Percentiles rank a stretch among this genome's conserved stretches.
These are phyloP conservation scores for Dolichomitus sp. DNA, from an alignment of 2,888 invertebrate genomes.

Conservation along the genomic window DNA sequence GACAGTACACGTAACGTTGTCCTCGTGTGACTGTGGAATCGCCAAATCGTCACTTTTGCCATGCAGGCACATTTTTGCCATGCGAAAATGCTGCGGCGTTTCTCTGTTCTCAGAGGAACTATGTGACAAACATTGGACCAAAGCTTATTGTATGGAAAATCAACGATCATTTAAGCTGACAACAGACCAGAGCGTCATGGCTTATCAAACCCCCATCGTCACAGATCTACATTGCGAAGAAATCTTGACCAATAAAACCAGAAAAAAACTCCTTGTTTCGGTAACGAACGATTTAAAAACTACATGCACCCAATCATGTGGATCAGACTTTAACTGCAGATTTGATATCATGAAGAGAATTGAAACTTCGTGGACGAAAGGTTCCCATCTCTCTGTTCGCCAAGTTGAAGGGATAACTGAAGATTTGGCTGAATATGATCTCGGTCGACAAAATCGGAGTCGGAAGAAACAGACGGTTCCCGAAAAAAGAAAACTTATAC, in stretches of 20 bases:
- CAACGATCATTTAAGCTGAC: background rate
- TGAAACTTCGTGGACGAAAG: background rate
- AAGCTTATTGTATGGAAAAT: slow-evolving; percentile 10
- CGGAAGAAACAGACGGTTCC: background rate
- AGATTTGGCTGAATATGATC: background rate
- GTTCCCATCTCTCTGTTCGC: background rate
- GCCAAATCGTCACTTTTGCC: background rate
- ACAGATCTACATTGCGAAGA: background rate
- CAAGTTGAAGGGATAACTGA: slow-evolving; percentile 4
- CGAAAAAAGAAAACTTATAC: slow-evolving; percentile 10
- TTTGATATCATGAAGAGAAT: background rate
- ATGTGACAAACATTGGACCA: background rate
- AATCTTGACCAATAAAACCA: background rate
- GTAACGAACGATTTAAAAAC: background rate
- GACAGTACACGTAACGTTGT: background rate
- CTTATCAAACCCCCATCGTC: background rate
- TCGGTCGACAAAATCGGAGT: background rate
- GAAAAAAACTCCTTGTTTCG: slow-evolving; percentile 2
- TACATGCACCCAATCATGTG: slow-evolving; percentile 6
- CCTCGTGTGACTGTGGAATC: slow-evolving; percentile 18
- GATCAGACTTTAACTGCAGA: background rate
- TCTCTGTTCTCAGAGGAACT: slow-evolving; percentile 6
- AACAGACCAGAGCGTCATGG: background rate
- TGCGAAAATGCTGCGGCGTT: background rate
- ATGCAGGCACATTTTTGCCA: too few relatives aligned